Conservation (phyloP, 2,797 vertebrate genomes). For the Thamnophis elegans region DNA sequence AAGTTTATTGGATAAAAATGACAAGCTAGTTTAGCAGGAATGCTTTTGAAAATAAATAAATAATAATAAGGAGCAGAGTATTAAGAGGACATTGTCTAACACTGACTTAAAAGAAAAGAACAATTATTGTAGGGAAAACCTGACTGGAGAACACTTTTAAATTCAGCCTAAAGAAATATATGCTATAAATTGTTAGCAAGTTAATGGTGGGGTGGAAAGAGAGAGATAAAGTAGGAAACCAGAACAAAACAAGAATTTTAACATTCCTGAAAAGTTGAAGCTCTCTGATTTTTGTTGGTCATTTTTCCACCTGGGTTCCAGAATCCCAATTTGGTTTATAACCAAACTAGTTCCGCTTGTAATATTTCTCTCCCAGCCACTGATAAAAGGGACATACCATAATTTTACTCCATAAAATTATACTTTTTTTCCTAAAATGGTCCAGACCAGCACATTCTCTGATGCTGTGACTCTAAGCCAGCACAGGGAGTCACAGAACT, state of each 20-base stretch:
- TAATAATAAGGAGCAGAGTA: background rate
- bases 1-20: background rate
- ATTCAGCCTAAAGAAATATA: constrained; percentile 23
- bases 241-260: constrained; percentile 19
- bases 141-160: constrained; percentile 39
- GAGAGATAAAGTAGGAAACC: background rate
- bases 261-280: constrained; percentile 12
- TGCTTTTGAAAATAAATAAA: constrained; percentile 11
- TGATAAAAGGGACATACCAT: background rate
- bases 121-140: constrained; percentile 39
- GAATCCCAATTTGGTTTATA: background rate
- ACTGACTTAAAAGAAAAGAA: constrained; percentile 58
- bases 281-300: background rate
- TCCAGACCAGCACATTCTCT: background rate
- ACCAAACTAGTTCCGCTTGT: background rate
- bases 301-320: background rate
- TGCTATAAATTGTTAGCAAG: constrained; percentile 51
- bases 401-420: background rate
- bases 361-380: background rate
- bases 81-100: constrained; percentile 46
- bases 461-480: background rate
- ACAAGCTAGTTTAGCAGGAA: constrained; percentile 54
- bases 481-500: background rate
- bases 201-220: background rate
- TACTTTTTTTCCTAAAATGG: background rate